phyloP scores from a whole-genome alignment of 2,113 vertebrate genomes.

The Camelus bactrianus region DNA sequence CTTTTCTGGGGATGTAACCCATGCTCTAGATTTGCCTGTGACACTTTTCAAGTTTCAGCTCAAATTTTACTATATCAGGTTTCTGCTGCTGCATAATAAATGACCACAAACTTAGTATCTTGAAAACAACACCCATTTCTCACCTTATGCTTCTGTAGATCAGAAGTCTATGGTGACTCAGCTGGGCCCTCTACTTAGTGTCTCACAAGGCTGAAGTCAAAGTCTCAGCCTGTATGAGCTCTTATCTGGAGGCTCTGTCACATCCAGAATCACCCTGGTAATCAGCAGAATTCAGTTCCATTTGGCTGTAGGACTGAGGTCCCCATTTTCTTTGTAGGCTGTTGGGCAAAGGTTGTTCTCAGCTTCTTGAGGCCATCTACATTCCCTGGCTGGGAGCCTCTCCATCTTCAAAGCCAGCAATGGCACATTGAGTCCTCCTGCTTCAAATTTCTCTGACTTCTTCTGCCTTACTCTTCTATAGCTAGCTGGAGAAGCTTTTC shows the following conservation, averaged over 20 bases:
- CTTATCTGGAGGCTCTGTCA: background rate
- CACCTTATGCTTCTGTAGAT: background rate
- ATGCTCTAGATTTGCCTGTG: background rate
- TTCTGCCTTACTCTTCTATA: background rate
- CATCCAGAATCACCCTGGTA: background rate
- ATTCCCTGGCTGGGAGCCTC: background rate
- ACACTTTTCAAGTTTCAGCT: background rate
- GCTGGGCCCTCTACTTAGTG: background rate
- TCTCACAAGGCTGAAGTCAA: slow-evolving; percentile 15
- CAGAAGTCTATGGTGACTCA: background rate
- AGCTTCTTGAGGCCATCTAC: background rate
- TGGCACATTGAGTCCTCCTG: background rate
- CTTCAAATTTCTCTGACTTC: slow-evolving; percentile 23
- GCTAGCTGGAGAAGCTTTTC: background rate
- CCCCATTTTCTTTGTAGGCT: background rate
- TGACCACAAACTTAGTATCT: slow-evolving; percentile 5
- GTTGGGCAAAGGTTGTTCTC: background rate
- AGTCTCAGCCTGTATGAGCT: background rate
- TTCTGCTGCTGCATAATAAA: background rate
- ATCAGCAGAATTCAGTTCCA: background rate
- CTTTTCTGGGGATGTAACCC: background rate
- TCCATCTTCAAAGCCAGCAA: background rate
- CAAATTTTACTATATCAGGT: background rate
- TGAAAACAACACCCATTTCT: background rate
- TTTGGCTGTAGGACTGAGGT: background rate